Base-by-base conservation (phyloP, 2,113 vertebrate genomes). In the Misgurnus mizolepis region DNA sequence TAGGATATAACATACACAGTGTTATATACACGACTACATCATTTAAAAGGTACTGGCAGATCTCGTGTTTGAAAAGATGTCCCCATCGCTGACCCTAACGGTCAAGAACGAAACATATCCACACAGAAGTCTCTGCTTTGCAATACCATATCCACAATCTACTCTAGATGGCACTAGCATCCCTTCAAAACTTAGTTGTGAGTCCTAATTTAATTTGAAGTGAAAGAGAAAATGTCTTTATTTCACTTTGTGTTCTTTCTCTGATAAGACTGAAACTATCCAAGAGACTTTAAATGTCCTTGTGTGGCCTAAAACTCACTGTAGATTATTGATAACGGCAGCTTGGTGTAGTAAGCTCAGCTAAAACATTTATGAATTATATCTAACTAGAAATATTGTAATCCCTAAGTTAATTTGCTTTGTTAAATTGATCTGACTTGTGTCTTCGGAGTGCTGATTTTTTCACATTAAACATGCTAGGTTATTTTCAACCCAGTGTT, bases 161-260 rank as follows among this genome's bases (percentile, higher is more conserved):
- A 34, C 27, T 34, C 22, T 82, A 82, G 83, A 71, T 82, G 83
- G 83, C 83, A 71, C 70, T 76, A 71, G 49, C 61, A 50, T 62
- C 66, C 73, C 78, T 61, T 22, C 43, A 71, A 74, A 77, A 43
- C 53, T 40, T 17, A 3, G 27, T 34, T 9, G 7, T 27, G 40
- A 61, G 7, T 18, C n/a, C n/a, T 75, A 65, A 79, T 50, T 45
- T 14, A 65, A 34, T 27, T 22, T 0, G 55, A 58, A 22, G 12
- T 43, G 34, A 55, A 55, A 69, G 6, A n/a, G 7, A 27, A 67
- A 64, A 50, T 18, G 27, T 0, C 14, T 47, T 62, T 75, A 49
- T 34, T 71, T 50, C 6, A 66, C 53, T 74, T 55, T 62, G 17
- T 69, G 41, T 47, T 9, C 78, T 18, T 22, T 55, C 66, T 47